phyloP scores from a whole-genome alignment of 2,888 invertebrate species.

The Cacoxenus indagator region DNA sequence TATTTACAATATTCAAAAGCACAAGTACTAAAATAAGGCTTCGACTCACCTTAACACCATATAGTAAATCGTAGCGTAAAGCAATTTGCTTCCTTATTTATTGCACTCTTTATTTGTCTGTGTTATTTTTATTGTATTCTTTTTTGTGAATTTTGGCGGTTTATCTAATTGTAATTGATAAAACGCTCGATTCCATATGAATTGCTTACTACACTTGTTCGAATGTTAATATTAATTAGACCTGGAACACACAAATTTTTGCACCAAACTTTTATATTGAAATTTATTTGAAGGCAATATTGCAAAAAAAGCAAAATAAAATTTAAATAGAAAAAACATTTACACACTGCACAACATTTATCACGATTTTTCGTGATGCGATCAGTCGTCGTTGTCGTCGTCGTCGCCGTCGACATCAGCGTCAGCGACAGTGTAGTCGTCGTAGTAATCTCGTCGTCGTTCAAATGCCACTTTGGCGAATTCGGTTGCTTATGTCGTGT shows the following conservation, averaged over 20 bases:
- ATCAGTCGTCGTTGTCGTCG: constrained; percentile 40
- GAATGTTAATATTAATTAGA: constrained; percentile 20
- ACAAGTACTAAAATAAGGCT: background rate
- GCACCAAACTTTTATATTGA: background rate
- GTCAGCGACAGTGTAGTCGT: background rate
- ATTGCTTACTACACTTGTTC: constrained; percentile 8
- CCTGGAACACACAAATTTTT: constrained; percentile 1
- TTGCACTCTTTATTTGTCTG: constrained; percentile 21
- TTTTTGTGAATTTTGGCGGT: background rate
- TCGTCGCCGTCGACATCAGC: background rate
- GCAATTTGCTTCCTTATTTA: constrained; percentile 56
- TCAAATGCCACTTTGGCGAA: background rate
- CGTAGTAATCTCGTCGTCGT: background rate
- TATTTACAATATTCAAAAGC: background rate
- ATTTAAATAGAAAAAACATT: constrained; percentile 40
- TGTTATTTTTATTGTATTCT: constrained; percentile 5
- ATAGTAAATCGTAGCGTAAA: constrained; percentile 32
- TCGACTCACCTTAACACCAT: constrained; percentile 33
- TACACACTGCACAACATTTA: constrained; percentile 57
- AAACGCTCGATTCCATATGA: background rate
- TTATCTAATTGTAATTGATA: background rate
- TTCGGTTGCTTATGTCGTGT: background rate
- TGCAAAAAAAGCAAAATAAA: constrained; percentile 2
- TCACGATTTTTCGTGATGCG: constrained; percentile 56
- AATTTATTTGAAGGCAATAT: constrained; percentile 9